These are phyloP conservation scores for Formica selysi DNA, from an alignment of 1,140 invertebrate species.

Conservation along the genomic window DNA sequence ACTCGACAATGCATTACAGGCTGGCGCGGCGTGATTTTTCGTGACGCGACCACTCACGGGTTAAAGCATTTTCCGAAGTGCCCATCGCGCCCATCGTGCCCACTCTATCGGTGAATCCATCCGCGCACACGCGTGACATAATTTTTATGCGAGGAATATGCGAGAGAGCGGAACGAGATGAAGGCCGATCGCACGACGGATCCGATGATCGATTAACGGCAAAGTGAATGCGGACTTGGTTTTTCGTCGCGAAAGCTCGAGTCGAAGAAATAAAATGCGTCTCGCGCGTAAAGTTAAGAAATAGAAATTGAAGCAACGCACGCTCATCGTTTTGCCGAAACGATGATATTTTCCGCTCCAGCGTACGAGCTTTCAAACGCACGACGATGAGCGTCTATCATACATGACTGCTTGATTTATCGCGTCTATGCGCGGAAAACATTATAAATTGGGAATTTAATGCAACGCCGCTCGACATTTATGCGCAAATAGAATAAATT, in stretches of 20 bases:
- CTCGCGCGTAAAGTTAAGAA: conserved; percentile 14
- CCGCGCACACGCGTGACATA: conserved; percentile 10
- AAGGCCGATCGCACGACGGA: not conserved
- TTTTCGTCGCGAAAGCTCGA: not conserved
- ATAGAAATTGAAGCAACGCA: conserved; percentile 22
- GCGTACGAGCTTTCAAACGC: conserved; percentile 60
- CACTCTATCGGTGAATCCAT: conserved; percentile 23
- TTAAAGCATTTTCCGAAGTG: conserved; percentile 55
- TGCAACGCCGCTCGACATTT: conserved; percentile 53
- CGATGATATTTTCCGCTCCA: conserved; percentile 69
- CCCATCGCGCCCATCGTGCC: conserved; percentile 20
- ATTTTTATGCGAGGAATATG: conserved; percentile 22
- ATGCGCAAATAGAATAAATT: conserved; percentile 48
- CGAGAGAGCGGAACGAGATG: not conserved
- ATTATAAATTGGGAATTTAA: conserved; percentile 74
- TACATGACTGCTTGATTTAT: conserved; percentile 73
- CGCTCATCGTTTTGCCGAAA: conserved; percentile 43
- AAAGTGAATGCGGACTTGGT: conserved; percentile 2
- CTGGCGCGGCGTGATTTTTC: conserved; percentile 42
- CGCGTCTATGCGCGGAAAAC: conserved; percentile 68
- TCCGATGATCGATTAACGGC: conserved; percentile 13
- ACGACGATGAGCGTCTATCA: conserved; percentile 59
- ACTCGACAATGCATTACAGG: conserved; percentile 21
- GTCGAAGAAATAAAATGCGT: not conserved
- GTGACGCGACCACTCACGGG: conserved; percentile 53